These are phyloP conservation scores for Mesitornis unicolor DNA, from an alignment of 2,113 vertebrate genomes.

Conservation along the genomic window DNA sequence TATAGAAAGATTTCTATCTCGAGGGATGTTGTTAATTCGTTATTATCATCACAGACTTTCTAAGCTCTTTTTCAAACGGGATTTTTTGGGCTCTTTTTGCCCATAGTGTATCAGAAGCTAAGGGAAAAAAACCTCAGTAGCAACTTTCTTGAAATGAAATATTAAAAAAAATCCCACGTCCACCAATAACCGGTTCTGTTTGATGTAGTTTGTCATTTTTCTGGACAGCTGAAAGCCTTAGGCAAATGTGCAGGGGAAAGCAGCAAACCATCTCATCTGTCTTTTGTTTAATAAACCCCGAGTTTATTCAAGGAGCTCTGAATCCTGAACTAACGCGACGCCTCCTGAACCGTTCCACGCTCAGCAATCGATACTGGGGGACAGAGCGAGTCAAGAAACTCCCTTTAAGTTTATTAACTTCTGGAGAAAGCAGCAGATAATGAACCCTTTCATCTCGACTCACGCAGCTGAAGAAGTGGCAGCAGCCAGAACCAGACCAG, in stretches of 20 bases:
- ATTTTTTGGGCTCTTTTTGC: background rate
- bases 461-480: background rate
- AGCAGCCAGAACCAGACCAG: background rate
- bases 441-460: background rate
- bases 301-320: constrained; percentile 44
- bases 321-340: constrained; percentile 1
- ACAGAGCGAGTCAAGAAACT: background rate
- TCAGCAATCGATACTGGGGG: background rate
- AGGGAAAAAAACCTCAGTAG: background rate
- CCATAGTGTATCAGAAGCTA: background rate
- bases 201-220: constrained; percentile 45
- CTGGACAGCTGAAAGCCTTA: constrained; percentile 54
- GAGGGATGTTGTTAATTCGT: background rate
- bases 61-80: background rate
- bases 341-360: background rate
- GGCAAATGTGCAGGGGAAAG: constrained; percentile 22
- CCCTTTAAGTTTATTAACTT: background rate
- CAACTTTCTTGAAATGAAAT: constrained; percentile 8
- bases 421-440: background rate
- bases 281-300: constrained; percentile 45
- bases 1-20: background rate
- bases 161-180: background rate
- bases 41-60: background rate
- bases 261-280: constrained; percentile 18
- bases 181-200: constrained; percentile 37